Base-by-base conservation (phyloP, 2,888 invertebrate genomes). In the Drosophila nigritarsus region DNA sequence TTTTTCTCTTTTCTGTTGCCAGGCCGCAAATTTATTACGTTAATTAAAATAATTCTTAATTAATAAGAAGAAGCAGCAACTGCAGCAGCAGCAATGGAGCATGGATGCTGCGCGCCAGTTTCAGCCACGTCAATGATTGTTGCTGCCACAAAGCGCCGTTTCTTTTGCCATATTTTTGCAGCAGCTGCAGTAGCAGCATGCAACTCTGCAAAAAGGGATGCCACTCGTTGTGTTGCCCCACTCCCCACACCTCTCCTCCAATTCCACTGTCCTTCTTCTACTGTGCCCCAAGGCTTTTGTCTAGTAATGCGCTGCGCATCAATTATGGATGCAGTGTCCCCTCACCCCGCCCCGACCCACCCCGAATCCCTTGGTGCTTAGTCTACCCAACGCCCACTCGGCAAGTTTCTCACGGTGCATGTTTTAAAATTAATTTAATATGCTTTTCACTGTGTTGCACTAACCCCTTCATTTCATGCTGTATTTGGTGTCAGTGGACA, bases 1-100 rank as follows among this genome's bases (percentile, higher is more conserved):
- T 49, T 29, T 7, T 15, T 24, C 24, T 50, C 9, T 60, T 54
- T 66, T 60, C 59, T 62, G 40, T 62, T 73, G 79, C 65, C 82
- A 56, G 65, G 70, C 81, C 74, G 75, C 76, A 91, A 92, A 93
- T 93, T 92, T 92, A 92, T 93, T 92, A 91, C 92, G 87, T 92
- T 92, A 93, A 93, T 93, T 93, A 93, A 93, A 92, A 92, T 93
- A 92, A 92, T 93, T 91, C 92, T 92, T 93, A 93, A 93, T 93
- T 93, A 93, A 92, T 93, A 92, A 92, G 92, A 92, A 74, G 79
- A 65, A 73, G 58, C 59, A 48, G 40, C 8, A 50, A 56, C 50
- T 32, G 42, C 30, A 45, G 20, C 20, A 20, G 45, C 32, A 88
- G 54, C 71, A 62, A 50, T 50, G 51, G 54, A 53, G 54, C 38